Conservation (phyloP, 2,797 vertebrate genomes). For the Eulemur mongoz region DNA sequence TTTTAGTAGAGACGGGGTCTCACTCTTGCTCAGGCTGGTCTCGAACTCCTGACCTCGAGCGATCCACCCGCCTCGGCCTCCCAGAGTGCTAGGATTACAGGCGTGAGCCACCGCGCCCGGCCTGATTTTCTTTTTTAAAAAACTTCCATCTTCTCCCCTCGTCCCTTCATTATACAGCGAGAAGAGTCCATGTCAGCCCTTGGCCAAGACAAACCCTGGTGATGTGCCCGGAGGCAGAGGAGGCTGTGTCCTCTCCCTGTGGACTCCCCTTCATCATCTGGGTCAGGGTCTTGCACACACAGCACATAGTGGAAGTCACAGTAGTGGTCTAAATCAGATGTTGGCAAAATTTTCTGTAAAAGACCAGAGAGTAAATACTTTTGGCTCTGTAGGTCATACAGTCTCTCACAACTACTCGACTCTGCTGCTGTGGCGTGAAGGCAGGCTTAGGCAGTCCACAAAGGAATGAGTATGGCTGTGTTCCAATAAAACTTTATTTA, state of each 20-base stretch:
- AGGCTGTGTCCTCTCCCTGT: neutral
- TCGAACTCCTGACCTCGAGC: too few species aligned
- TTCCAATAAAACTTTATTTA: slow-evolving; percentile 47
- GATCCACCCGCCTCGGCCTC: too few species aligned
- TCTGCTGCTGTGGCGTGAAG: neutral
- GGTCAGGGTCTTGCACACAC: neutral
- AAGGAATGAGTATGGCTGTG: neutral
- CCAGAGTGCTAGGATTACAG: too few species aligned
- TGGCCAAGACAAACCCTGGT: neutral
- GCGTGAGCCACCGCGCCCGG: too few species aligned
- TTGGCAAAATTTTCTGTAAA: neutral
- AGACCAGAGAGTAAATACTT: neutral
- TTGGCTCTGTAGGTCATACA: neutral
- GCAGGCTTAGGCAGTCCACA: neutral
- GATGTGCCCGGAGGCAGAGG: neutral
- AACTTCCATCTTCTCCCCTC: neutral
- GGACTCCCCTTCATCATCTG: neutral
- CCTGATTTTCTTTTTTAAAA: neutral
- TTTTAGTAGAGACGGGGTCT: too few species aligned
- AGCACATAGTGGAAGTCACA: neutral
- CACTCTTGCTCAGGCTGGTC: too few species aligned
- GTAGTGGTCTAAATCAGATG: neutral
- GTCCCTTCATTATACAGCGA: neutral
- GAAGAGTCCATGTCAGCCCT: neutral
- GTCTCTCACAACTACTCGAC: neutral